These are phyloP conservation scores for Anguilla japonica DNA, from an alignment of 2,113 vertebrate species.

Conservation along the genomic window DNA sequence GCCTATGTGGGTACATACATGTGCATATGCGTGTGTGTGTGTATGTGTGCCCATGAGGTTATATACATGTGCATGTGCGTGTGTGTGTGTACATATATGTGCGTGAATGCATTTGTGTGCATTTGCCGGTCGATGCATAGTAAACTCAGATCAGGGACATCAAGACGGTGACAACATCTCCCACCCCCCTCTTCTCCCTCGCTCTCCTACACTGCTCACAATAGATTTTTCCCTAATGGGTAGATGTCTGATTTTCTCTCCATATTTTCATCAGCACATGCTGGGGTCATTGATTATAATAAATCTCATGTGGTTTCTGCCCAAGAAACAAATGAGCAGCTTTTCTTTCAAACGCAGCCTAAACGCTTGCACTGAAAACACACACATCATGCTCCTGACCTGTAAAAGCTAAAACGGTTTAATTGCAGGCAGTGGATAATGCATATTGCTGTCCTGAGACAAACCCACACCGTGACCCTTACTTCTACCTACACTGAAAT, in stretches of 20 bases:
- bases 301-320: background rate
- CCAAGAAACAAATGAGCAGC: background rate
- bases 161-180: background rate
- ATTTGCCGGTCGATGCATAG: conserved; percentile 45
- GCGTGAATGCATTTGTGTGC: conserved; percentile 16
- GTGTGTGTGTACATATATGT: too few relatives aligned
- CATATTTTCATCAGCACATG: background rate
- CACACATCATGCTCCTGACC: background rate
- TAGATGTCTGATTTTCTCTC: background rate
- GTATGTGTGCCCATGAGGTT: background rate
- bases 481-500: too few relatives aligned
- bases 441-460: background rate
- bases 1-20: too few relatives aligned
- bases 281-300: background rate
- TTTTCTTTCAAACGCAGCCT: background rate
- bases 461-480: too few relatives aligned
- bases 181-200: too few relatives aligned
- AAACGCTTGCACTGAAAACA: background rate
- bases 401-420: background rate
- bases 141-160: background rate
- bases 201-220: background rate
- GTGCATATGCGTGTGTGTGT: background rate
- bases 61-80: too few relatives aligned
- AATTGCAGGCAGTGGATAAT: background rate
- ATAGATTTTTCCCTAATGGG: background rate